A percentile compares a stretch with the other conserved stretches of the same genome.
phyloP scores from a whole-genome alignment of 2,113 vertebrate species.

The Alexandromys fortis region DNA sequence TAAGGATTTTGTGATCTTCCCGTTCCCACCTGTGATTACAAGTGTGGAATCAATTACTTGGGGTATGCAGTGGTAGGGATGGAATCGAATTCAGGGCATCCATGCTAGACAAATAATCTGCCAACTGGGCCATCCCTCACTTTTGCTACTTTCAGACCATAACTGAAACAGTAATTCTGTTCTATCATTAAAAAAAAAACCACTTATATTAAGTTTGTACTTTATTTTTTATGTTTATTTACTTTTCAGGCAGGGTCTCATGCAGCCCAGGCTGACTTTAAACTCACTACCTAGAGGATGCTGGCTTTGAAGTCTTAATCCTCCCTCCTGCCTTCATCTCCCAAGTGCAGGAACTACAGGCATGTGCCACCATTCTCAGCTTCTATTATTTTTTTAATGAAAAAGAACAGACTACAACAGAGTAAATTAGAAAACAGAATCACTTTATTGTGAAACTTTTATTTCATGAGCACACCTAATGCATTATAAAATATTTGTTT shows the following conservation, averaged over 20 bases:
- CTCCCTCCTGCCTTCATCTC: neutral
- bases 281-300: neutral
- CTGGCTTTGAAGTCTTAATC: neutral
- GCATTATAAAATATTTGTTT: conserved; percentile 46
- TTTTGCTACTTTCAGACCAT: conserved; percentile 33
- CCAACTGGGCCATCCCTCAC: neutral
- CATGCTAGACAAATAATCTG: neutral
- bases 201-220: conserved; percentile 1
- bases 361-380: neutral
- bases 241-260: neutral
- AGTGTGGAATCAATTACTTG: neutral
- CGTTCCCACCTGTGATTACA: neutral
- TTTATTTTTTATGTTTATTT: neutral
- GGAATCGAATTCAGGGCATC: neutral
- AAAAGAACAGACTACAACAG: conserved; percentile 51
- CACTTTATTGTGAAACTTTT: conserved; percentile 72
- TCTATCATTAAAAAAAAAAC: neutral
- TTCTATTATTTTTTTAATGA: neutral
- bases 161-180: conserved; percentile 32
- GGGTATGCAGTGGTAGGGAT: neutral
- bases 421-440: conserved; percentile 56
- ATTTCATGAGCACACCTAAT: conserved; percentile 22
- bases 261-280: neutral
- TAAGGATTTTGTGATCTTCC: neutral
- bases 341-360: neutral